Evolutionary conservation across 2,888 invertebrate species (phyloP).

Genomic region (Rhingia campestris): DNA sequence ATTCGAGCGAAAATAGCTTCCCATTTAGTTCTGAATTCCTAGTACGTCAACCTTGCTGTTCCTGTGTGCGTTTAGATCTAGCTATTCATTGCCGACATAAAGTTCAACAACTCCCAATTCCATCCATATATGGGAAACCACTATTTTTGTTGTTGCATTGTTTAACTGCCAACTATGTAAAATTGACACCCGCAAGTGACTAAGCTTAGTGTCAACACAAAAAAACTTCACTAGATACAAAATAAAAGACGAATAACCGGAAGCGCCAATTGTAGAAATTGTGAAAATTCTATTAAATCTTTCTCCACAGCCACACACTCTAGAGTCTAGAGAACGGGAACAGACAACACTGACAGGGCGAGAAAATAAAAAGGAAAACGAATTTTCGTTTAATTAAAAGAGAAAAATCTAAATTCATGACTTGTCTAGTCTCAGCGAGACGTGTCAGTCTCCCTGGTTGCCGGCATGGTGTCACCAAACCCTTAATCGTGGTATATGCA

Average conservation of each 20-base stretch:
- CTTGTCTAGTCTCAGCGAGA: constrained; percentile 54
- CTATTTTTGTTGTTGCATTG: constrained; percentile 29
- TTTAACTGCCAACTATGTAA: constrained; percentile 57
- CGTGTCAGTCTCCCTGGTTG: constrained; percentile 53
- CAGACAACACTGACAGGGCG: constrained; percentile 7
- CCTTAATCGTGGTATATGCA: constrained; percentile 70
- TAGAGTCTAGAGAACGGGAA: constrained; percentile 21
- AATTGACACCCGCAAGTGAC: constrained; percentile 73
- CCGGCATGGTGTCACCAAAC: constrained; percentile 72
- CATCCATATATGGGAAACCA: constrained; percentile 56
- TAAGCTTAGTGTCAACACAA: constrained; percentile 49
- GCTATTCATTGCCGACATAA: constrained; percentile 32
- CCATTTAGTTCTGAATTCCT: constrained; percentile 51
- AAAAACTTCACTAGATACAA: constrained; percentile 30
- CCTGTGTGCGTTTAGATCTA: constrained; percentile 12
- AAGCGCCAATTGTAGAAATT: constrained; percentile 73
- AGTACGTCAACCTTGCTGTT: constrained; percentile 60
- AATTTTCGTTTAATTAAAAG: constrained; percentile 63
- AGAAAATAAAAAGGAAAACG: constrained; percentile 45
- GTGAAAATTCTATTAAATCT: constrained; percentile 68
- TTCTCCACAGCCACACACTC: constrained; percentile 10
- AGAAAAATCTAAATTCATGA: constrained; percentile 66
- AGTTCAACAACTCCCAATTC: constrained; percentile 66
- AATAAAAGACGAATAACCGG: constrained; percentile 52
- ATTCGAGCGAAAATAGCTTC: constrained; percentile 65